Evolutionary conservation across 1,140 invertebrate species (phyloP).

Genomic region (Epicauta chinensis): DNA sequence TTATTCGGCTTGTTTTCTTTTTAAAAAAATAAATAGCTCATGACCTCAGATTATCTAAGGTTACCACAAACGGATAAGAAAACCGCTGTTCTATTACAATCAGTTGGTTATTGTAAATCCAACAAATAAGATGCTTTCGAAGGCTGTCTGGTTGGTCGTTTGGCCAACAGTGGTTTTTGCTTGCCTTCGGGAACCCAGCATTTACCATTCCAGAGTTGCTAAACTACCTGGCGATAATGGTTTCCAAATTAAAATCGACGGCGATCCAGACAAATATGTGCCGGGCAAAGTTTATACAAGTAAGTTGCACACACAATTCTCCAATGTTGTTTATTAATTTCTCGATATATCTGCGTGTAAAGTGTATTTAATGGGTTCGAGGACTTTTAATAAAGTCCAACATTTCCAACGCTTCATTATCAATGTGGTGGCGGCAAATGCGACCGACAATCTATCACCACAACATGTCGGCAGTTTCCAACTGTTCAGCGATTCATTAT

Average conservation of each 20-base stretch:
- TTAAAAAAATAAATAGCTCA: too few species aligned
- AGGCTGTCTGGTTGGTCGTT: too few species aligned
- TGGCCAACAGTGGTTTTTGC: neutral
- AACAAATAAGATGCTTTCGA: too few species aligned
- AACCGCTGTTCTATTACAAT: too few species aligned
- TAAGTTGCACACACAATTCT: constrained; percentile 42
- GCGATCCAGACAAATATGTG: constrained; percentile 67
- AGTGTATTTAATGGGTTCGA: constrained; percentile 71
- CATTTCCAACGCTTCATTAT: constrained; percentile 79
- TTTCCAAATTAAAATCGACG: constrained; percentile 69
- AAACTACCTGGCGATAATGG: constrained; percentile 70
- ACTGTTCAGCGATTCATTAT: constrained; percentile 71
- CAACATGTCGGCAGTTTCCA: constrained; percentile 67
- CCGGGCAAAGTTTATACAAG: constrained; percentile 72
- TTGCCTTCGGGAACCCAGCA: constrained; percentile 33
- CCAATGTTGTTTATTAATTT: neutral
- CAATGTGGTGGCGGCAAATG: constrained; percentile 61
- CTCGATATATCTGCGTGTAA: neutral
- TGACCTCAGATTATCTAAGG: too few species aligned
- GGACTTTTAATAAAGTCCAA: constrained; percentile 57
- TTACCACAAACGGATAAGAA: too few species aligned
- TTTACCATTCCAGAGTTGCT: constrained; percentile 36
- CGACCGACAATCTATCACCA: constrained; percentile 47
- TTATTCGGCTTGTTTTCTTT: neutral
- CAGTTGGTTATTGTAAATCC: too few species aligned